Conservation (phyloP, 2,113 vertebrate genomes). For the Plecturocebus donacophilus region DNA sequence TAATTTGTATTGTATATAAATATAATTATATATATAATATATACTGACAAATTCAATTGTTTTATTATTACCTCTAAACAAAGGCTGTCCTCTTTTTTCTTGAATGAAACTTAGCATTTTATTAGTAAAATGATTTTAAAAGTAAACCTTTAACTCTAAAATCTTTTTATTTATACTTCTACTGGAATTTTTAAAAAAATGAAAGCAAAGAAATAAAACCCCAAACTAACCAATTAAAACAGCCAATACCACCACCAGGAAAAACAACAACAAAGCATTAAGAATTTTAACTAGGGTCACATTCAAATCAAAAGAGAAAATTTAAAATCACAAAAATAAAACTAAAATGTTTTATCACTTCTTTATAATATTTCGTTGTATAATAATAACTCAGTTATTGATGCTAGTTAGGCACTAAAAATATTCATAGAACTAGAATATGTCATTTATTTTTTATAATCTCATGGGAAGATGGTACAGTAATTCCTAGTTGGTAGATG, state of each 20-base stretch:
- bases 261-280: background rate
- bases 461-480: background rate
- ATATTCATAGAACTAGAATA: background rate
- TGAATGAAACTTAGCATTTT: slow-evolving; percentile 1
- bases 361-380: background rate
- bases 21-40: too few relatives aligned
- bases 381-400: background rate
- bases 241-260: background rate
- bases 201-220: background rate
- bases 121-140: background rate
- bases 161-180: background rate
- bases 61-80: slow-evolving; percentile 41
- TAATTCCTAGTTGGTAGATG: background rate
- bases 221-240: background rate
- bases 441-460: background rate
- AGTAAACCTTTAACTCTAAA: background rate
- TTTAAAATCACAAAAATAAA: background rate
- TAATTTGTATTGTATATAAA: too few relatives aligned
- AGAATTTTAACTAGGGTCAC: background rate
- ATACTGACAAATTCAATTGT: background rate
- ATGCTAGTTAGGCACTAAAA: background rate
- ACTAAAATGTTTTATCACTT: background rate
- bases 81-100: background rate
- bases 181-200: background rate
- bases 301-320: background rate